These are phyloP conservation scores for Sepiola atlantica DNA, from an alignment of 2,888 invertebrate species.

Conservation along the genomic window DNA sequence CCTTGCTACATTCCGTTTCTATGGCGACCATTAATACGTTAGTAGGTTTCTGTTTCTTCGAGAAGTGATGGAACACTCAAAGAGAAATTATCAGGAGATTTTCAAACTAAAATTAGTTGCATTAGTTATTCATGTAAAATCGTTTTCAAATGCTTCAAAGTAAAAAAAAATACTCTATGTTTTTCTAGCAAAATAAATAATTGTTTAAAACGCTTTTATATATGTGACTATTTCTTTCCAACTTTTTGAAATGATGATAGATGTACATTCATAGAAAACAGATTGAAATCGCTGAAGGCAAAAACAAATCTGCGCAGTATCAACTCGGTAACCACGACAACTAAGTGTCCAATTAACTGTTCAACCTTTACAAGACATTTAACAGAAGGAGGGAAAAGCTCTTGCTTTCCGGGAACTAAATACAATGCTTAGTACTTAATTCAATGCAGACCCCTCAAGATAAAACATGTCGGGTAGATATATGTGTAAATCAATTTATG, in stretches of 20 bases:
- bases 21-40: background rate
- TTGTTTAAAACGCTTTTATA: background rate
- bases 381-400: background rate
- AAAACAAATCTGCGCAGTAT: background rate
- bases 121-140: background rate
- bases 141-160: background rate
- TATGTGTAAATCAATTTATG: too few relatives aligned
- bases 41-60: background rate
- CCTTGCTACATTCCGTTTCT: background rate
- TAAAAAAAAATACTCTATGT: background rate
- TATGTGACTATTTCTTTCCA: background rate
- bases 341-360: background rate
- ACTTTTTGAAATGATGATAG: background rate
- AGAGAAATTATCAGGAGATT: conserved; percentile 9
- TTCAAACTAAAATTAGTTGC: background rate
- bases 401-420: background rate
- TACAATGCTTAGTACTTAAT: background rate
- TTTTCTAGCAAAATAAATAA: background rate
- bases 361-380: background rate
- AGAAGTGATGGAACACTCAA: background rate
- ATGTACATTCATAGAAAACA: background rate
- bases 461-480: too few relatives aligned
- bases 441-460: background rate
- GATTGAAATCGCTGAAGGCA: background rate
- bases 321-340: background rate